Evolutionary conservation across 2,888 invertebrate species (phyloP).

Genomic region (Drosophila pseudotakahashii): DNA sequence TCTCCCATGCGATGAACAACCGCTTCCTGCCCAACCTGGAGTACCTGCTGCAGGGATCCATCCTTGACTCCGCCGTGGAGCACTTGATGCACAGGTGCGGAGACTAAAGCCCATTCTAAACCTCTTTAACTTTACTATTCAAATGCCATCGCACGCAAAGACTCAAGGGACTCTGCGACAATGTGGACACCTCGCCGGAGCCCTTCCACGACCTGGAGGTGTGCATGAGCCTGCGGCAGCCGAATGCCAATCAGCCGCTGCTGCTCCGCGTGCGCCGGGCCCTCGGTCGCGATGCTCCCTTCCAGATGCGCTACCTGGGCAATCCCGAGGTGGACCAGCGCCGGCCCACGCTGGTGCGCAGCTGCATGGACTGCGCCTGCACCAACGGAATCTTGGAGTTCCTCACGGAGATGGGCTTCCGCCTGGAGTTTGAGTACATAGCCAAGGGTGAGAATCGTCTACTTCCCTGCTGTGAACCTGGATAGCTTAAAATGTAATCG

Average conservation of each 20-base stretch:
- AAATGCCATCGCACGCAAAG: conserved; percentile 57
- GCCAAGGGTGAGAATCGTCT: conserved; percentile 88
- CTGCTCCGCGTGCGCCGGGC: conserved; percentile 93
- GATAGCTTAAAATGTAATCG: too few species aligned
- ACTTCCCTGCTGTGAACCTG: too few species aligned
- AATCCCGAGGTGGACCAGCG: conserved; percentile 95
- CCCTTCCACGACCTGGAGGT: conserved; percentile 97
- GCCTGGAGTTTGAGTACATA: conserved; percentile 96
- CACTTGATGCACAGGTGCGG: conserved; percentile 91
- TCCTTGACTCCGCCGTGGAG: conserved; percentile 95
- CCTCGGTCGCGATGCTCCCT: conserved; percentile 88
- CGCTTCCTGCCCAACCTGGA: conserved; percentile 97
- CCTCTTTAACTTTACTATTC: accelerated
- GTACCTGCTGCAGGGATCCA: conserved; percentile 96
- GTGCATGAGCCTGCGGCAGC: conserved; percentile 91
- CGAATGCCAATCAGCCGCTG: conserved; percentile 88
- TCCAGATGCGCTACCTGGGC: conserved; percentile 96
- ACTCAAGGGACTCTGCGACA: conserved; percentile 95
- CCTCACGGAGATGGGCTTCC: conserved; percentile 94
- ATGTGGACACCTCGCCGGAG: conserved; percentile 95
- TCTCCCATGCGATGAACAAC: conserved; percentile 91
- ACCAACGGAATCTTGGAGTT: conserved; percentile 96
- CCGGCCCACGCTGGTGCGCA: conserved; percentile 94
- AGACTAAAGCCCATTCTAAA: background rate
- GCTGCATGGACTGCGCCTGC: conserved; percentile 96